Conservation (phyloP, 2,113 vertebrate species). For the Camelus bactrianus region DNA sequence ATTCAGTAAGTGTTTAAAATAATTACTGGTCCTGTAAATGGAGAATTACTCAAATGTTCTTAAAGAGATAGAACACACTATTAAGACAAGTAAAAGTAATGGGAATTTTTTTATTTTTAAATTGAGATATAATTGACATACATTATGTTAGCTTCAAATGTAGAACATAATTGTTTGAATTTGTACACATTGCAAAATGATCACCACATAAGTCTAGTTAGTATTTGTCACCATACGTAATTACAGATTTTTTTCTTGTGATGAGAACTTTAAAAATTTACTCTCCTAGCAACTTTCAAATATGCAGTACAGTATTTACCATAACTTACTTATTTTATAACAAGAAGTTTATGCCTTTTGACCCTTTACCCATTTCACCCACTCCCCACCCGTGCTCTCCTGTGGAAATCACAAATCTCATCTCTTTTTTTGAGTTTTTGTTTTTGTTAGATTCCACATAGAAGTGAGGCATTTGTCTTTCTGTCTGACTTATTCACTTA, state of each 20-base stretch:
- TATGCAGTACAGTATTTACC: too few relatives aligned
- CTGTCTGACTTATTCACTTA: too few relatives aligned
- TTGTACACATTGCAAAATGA: too few relatives aligned
- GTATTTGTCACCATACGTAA: too few relatives aligned
- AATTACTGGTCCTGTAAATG: background rate
- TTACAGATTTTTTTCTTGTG: too few relatives aligned
- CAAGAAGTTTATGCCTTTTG: background rate
- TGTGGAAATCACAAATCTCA: background rate
- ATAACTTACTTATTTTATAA: too few relatives aligned
- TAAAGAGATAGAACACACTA: background rate
- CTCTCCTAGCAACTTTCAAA: too few relatives aligned
- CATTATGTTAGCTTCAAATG: too few relatives aligned
- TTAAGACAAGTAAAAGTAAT: background rate
- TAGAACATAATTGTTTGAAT: too few relatives aligned
- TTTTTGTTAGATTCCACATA: background rate
- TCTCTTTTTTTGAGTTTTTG: background rate
- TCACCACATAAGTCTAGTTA: too few relatives aligned
- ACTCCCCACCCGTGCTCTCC: background rate
- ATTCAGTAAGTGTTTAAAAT: background rate
- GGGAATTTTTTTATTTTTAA: background rate
- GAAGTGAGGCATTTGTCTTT: background rate
- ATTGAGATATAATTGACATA: too few relatives aligned
- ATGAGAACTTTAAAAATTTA: too few relatives aligned
- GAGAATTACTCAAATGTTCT: background rate
- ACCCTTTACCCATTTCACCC: background rate